Evolutionary conservation across 2,888 invertebrate genomes (phyloP), one percentile per base, ranked within the genome.

Genomic region (Pegoplata infirma): DNA sequence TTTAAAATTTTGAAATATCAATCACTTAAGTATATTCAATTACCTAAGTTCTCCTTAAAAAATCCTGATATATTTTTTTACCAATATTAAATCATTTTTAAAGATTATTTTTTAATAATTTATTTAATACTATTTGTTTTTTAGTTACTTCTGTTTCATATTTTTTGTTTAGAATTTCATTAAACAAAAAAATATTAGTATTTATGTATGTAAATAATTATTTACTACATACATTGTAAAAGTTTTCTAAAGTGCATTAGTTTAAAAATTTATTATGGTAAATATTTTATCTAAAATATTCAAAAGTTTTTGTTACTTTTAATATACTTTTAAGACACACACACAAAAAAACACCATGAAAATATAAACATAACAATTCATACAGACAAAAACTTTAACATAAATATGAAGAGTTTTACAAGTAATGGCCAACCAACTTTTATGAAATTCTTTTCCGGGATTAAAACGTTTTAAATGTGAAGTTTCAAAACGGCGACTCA

Each of bases 161-260:
- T n/a, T n/a, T 32, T 10, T 10, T 32, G 12, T 10, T 2, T 32
- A 32, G 0, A 32, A 32, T 12, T 32, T 10, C 12, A 10, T 14
- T 3, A n/a, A 17, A 25, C n/a, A n/a, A n/a, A n/a, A n/a, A n/a
- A n/a, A n/a, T n/a, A n/a, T n/a, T n/a, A 49, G 40, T 12, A 53
- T 17, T 51, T 51, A 14, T 19, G 44, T 44, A 16, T 61, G 25
- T 17, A 28, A 61, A 61, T 47, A 61, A 47, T 61, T 61, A 61
- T 61, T 44, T 14, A 12, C n/a, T n/a, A n/a, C n/a, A 40, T 40
- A n/a, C n/a, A n/a, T 40, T n/a, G 36, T 40, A 7, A 49, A 63
- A 63, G 61, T 63, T 63, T 63, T 49, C n/a, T 21, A 32, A 49
- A 49, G 32, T 28, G 47, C 61, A 63, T 63, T 63, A 21, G 56